A percentile compares a stretch with the other conserved stretches of the same genome.
Conservation (phyloP, 2,113 vertebrate genomes). For the Gorsachius goisagi region DNA sequence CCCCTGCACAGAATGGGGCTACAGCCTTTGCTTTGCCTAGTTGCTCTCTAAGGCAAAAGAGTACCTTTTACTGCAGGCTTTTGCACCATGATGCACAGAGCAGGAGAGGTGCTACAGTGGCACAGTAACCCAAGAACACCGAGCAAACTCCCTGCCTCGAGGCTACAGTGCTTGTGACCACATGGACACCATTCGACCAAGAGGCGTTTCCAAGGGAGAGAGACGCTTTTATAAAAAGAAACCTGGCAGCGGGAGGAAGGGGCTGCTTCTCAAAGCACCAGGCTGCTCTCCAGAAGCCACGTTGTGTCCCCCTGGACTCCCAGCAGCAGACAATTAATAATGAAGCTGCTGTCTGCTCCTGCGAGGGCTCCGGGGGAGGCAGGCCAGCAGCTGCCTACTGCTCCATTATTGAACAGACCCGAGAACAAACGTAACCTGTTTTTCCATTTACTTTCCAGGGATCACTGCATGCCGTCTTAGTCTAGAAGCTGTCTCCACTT, state of each 20-base stretch:
- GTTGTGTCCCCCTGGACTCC: background rate
- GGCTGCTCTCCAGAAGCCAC: conserved; percentile 1
- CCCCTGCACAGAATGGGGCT: background rate
- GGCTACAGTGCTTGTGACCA: background rate
- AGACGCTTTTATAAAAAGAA: background rate
- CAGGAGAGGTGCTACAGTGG: background rate
- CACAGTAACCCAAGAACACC: background rate
- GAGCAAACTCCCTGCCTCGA: background rate
- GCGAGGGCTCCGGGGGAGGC: background rate
- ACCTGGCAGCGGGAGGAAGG: background rate
- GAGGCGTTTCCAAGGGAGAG: background rate
- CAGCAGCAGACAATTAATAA: conserved; percentile 32
- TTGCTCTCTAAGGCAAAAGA: too few species aligned
- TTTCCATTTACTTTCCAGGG: conserved; percentile 28
- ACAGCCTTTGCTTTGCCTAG: background rate
- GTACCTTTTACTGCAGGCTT: background rate
- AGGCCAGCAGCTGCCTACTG: conserved; percentile 45
- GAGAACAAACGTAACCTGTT: conserved; percentile 25
- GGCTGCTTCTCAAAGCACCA: background rate
- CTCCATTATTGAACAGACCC: conserved; percentile 47
- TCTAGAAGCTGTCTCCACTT: background rate
- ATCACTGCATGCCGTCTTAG: background rate
- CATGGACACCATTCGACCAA: rapidly evolving
- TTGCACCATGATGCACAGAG: background rate
- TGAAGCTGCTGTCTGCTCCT: conserved; percentile 30